Base-by-base conservation (phyloP, 2,113 vertebrate genomes). In the Gadus macrocephalus region DNA sequence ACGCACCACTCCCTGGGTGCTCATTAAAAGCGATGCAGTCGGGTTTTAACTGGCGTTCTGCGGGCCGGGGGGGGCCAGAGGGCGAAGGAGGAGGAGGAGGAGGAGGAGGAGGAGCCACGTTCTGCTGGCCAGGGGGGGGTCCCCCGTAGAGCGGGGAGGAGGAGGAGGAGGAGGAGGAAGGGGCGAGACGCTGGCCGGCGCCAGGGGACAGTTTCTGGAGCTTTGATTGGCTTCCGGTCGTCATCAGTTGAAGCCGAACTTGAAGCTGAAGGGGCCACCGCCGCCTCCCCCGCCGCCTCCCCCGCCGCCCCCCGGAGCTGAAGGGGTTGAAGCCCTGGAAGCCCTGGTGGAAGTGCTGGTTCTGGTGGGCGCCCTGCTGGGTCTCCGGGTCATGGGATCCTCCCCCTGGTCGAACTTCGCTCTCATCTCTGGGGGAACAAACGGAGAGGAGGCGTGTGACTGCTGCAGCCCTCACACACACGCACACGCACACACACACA, bases 281-380 rank as follows among this genome's bases (percentile, higher is more conserved):
- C 95, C 93, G 4, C 25, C 25, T 70, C 95, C 93, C 3, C 25
- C 25, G 90, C 97, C 97, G 0, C 97, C 25, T 70, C 95, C 93
- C 3, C 25, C 25, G 90, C 97, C 97, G 0, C 97, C n/a, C 99
- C 70, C 95, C 31, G 31, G 97, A 99, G 71, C 95, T 93, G 4
- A 99, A 99, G 1, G 97, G 97, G 69, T 99, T 98, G 81, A 97
- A 99, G 25, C 95, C 97, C 81, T 97, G 96, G 91, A 94, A 97
- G 0, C 91, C 92, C 35, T 96, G 94, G 11, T 96, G 92, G 83
- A 96, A 97, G 69, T 94, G 90, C 17, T 82, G 91, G 27, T 93
- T 93, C 75, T 86, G 91, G 53, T 92, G 91, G 0, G 90, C 95
- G 20, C 89, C 88, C 77, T 98, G 96, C 72, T 99, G 96, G 71